phyloP scores from a whole-genome alignment of 35 echinoderm and acorn worm species.

The Eucidaris tribuloides region DNA sequence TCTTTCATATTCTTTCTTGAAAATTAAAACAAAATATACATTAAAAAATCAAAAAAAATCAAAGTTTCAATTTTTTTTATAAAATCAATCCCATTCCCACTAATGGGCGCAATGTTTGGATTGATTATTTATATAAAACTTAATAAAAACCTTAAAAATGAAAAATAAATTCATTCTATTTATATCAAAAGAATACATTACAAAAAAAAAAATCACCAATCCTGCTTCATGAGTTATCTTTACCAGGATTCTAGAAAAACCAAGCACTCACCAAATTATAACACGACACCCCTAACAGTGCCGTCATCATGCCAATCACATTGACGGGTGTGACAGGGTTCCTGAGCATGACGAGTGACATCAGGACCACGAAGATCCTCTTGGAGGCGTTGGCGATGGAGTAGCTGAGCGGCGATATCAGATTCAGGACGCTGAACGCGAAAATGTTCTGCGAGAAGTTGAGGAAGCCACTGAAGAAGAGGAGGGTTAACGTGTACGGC shows the following conservation, averaged over 20 bases:
- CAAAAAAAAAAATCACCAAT: neutral
- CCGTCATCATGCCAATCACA: constrained; percentile 79
- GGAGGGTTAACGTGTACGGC: constrained; percentile 55
- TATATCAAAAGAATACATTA: neutral
- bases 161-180: neutral
- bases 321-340: constrained; percentile 94
- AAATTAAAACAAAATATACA: no score
- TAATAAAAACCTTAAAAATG: neutral
- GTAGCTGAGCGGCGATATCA: constrained; percentile 85
- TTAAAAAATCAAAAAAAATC: no score
- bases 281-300: constrained; percentile 80
- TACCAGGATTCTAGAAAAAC: neutral
- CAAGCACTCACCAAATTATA: constrained; percentile 80
- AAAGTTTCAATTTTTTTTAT: neutral
- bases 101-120: neutral
- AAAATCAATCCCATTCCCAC: neutral
- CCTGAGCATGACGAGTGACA: constrained; percentile 76
- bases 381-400: constrained; percentile 96
- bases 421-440: constrained; percentile 92
- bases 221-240: neutral
- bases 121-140: neutral
- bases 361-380: constrained; percentile 74
- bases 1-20: no score
- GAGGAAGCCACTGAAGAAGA: constrained; percentile 76
- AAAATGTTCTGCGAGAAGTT: constrained; percentile 98